Evolutionary conservation across 1,140 invertebrate genomes (phyloP).

Genomic region (Drosophila tsacasi): DNA sequence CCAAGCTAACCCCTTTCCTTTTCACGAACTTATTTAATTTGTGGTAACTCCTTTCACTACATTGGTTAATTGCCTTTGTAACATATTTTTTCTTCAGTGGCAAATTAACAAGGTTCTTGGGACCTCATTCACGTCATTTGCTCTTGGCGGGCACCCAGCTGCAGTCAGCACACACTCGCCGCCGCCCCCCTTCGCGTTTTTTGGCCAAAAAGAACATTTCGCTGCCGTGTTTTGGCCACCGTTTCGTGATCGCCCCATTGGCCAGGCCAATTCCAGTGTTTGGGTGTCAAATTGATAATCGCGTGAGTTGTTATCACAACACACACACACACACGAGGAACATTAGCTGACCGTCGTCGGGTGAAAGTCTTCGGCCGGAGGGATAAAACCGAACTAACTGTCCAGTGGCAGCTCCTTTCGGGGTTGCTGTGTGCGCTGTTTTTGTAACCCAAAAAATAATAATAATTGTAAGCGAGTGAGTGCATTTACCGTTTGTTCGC

Average conservation of each 20-base stretch:
- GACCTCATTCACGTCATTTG: slow-evolving; percentile 5
- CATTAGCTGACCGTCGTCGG: slow-evolving; percentile 72
- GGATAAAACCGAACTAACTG: slow-evolving; percentile 15
- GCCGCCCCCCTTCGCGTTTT: slow-evolving; percentile 1
- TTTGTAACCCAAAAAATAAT: slow-evolving; percentile 74
- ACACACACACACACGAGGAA: slow-evolving; percentile 52
- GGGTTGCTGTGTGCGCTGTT: slow-evolving; percentile 35
- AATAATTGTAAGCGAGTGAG: slow-evolving; percentile 57
- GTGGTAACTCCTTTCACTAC: slow-evolving; percentile 13
- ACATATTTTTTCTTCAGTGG: slow-evolving; percentile 47
- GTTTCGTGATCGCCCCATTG: slow-evolving; percentile 62
- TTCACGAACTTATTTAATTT: not conserved
- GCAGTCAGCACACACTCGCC: slow-evolving; percentile 1
- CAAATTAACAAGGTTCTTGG: slow-evolving; percentile 48
- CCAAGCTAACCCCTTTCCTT: not conserved
- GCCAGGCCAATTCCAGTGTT: slow-evolving; percentile 44
- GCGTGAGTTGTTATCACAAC: slow-evolving; percentile 81
- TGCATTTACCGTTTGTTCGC: slow-evolving; percentile 76
- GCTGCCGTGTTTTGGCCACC: slow-evolving; percentile 54
- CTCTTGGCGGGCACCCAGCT: slow-evolving; percentile 11
- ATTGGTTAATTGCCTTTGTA: slow-evolving; percentile 7
- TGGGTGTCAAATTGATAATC: slow-evolving; percentile 84
- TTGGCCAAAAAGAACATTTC: slow-evolving; percentile 31
- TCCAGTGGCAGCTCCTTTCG: slow-evolving; percentile 20
- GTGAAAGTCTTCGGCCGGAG: slow-evolving; percentile 64